Base-by-base conservation (phyloP, 2,888 invertebrate genomes). In the Calameuta filiformis region DNA sequence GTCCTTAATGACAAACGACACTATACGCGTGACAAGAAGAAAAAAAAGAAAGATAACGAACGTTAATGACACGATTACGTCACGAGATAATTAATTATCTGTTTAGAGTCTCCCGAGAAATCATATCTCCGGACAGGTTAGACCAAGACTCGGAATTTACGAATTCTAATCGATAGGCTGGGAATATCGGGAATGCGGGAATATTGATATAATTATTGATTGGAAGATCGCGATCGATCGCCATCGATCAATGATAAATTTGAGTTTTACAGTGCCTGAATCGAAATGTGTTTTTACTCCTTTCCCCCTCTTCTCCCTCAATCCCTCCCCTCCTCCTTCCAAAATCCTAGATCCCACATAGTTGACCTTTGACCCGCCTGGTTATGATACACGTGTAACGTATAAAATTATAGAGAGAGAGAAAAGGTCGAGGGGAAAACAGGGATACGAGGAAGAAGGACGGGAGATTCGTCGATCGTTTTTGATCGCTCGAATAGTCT, bases 201-300 rank as follows among this genome's bases (percentile, higher is more conserved):
- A 56, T 56, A 56, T 23, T 23, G 56, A 23, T 1, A 56, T 56
- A 9, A 56, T 56, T 6, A 9, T 2, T 56, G 23, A 56, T 56
- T 23, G 9, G 23, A 56, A 23, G 40, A 56, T 56, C 40, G 40
- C 56, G 56, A 56, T 56, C 23, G 9, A 6, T 56, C 23, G 56
- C 1, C 2, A 56, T 56, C 56, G 56, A 56, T 56, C 9, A 23
- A 23, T 2, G 56, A 56, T 56, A 23, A 56, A 9, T 56, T 56
- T 56, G 56, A 56, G 56, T 56, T 56, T 86, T 82, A 82, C 84
- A 86, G 87, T 88, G 87, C 85, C 87, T 85, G 84, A 84, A 85
- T 81, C 80, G 73, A 81, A 81, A 81, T 69, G 56, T 78, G 79
- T 83, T 83, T 80, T 81, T 83, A 84, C 15, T 71, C 34, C 73